Base-by-base conservation (phyloP, 1,140 invertebrate species). In the Lasaia peninsularis region DNA sequence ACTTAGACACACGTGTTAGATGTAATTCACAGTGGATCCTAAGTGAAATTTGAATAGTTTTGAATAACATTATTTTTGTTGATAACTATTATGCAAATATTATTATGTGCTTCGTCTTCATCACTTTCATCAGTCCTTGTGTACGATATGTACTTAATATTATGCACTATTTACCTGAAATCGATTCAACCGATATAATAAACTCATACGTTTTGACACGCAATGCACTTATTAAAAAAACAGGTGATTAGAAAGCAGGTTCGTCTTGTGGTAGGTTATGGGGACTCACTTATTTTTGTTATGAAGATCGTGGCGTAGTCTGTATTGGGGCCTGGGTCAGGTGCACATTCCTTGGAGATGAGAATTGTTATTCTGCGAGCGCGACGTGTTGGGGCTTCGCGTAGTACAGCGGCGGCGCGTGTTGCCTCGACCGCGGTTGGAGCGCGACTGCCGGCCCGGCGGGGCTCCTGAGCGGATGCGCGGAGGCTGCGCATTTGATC, bases 261-360 rank as follows among this genome's bases (percentile, higher is more conserved):
- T 44, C 8, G 14, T 44, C 37, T 40, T 10, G 37, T 40, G 37
- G 37, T 40, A 40, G 28, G 52, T 32, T 16, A 7, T 20, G 24
- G 51, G 50, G 63, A 75, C 72, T 75, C 69, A 75, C 72, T 65
- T 73, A 65, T 62, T 50, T 63, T 67, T 67, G 62, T 56, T 55
- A 49, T 58, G 60, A 48, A 62, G 68, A 56, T 70, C 67, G 66
- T 62, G 63, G 55, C 60, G 57, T 35, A 62, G 60, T 10, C 55
- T 58, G 56, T 69, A 69, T 44, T 37, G 62, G 35, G 58, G 61
- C 64, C 63, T 59, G 69, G 57, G 72, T 75, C 72, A 75, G 72
- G 65, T 65, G 68, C 61, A 63, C 71, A 70, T 70, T 53, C 56
- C 54, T 58, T 44, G 60, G 12, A 44, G 62, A 12, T 58, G 50